phyloP scores from a whole-genome alignment of 2,113 vertebrate genomes.

The Entosphenus tridentatus region DNA sequence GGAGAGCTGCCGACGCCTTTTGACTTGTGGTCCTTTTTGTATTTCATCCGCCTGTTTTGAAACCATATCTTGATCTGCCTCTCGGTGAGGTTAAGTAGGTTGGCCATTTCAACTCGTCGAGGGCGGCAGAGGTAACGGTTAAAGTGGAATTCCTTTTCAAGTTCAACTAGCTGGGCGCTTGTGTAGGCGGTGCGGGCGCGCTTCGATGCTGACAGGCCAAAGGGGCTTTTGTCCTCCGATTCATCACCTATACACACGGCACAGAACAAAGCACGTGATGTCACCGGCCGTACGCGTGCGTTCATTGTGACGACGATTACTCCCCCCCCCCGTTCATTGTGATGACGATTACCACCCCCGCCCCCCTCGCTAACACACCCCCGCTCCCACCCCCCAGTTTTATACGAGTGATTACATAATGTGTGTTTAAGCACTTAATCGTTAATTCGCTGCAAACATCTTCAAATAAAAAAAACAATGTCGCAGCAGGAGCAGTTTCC shows the following conservation, averaged over 20 bases:
- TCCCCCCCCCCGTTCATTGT: too few species aligned
- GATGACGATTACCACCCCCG: too few species aligned
- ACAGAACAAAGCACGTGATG: too few species aligned
- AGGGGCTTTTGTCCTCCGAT: constrained; percentile 54
- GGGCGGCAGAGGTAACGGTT: constrained; percentile 94
- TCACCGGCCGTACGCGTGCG: too few species aligned
- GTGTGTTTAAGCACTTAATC: too few species aligned
- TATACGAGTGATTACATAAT: too few species aligned
- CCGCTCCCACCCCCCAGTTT: too few species aligned
- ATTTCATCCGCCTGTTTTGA: constrained; percentile 97
- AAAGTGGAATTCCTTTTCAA: constrained; percentile 98
- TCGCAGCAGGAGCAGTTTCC: too few species aligned
- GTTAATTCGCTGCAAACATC: too few species aligned
- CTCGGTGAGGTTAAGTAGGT: constrained; percentile 84
- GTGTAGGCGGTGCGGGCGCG: constrained; percentile 92
- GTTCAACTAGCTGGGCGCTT: constrained; percentile 91
- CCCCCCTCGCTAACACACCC: too few species aligned
- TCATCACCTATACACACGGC: background rate
- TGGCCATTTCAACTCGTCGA: constrained; percentile 87
- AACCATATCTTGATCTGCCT: constrained; percentile 99
- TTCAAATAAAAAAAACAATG: too few species aligned
- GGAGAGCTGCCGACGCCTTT: constrained; percentile 85
- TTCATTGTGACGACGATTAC: too few species aligned
- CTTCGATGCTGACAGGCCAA: constrained; percentile 72
- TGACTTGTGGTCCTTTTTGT: constrained; percentile 97